Base-by-base conservation (phyloP, 1,140 invertebrate species). In the Neotoxoptera formosana region DNA sequence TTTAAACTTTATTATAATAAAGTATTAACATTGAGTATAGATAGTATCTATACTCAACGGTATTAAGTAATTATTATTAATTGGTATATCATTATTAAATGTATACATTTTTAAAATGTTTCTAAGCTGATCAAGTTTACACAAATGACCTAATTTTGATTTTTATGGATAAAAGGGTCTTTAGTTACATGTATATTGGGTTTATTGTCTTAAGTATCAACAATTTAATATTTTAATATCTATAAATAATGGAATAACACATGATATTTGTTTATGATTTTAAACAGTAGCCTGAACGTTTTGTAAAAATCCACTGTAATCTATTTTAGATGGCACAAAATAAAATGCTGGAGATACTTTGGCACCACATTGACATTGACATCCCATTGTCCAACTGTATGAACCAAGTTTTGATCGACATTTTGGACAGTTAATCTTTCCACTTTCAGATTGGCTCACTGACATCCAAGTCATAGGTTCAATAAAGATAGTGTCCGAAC, bases 271-370 rank as follows among this genome's bases (percentile, higher is more conserved):
- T 67, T 56, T n/a, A 67, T 25, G 30, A 67, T 67, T n/a, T 96
- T 96, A 98, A 94, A 98, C 96, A 34, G 97, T 98, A 56, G 97
- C 96, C 95, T 98, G 97, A 93, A 98, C 97, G 95, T 98, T 98
- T 95, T 98, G 97, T 67, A 98, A 97, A 91, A 97, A 97, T 95
- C 97, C 98, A 93, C 97, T 97, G 96, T 97, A 97, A 95, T 98
- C 98, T 84, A 98, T 97, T 95, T 98, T 98, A 8, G 97, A 98
- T 88, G 97, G 97, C 94, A 97, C 97, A 90, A 98, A 95, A 95
- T 98, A 98, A 95, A 98, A 98, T 20, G 97, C 97, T 2, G 98
- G 98, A 36, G 97, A 97, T 92, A 98, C 97, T 95, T 97, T 97
- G 94, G 97, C 96, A 7, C 97, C 97, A 95, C 98, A 98, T 7